Conservation (phyloP, 2,888 invertebrate species). For the Orchesellides sinensis region DNA sequence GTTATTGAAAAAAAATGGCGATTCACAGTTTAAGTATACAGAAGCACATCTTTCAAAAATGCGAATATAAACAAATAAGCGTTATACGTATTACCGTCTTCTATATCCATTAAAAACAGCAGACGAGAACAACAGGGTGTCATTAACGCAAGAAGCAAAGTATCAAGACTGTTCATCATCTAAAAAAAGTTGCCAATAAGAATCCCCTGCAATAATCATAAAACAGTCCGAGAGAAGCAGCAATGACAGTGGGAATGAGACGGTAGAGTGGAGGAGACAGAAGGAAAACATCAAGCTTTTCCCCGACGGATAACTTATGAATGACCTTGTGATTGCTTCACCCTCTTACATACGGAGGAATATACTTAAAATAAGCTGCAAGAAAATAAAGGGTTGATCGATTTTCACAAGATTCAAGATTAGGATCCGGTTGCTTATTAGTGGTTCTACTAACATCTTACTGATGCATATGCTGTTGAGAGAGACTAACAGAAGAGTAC, state of each 20-base stretch:
- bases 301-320: neutral
- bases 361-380: neutral
- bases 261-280: neutral
- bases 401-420: neutral
- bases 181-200: neutral
- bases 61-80: no score
- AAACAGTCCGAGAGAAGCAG: no score
- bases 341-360: neutral
- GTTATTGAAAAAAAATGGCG: neutral
- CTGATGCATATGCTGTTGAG: neutral
- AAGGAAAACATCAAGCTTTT: neutral
- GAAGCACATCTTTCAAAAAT: neutral
- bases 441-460: neutral
- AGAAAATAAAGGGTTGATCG: no score
- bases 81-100: no score
- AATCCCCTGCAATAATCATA: no score
- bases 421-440: constrained; percentile 14
- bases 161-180: neutral
- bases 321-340: constrained; percentile 8
- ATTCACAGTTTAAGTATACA: neutral
- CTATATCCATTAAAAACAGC: neutral
- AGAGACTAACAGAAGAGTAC: no score
- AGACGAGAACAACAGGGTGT: constrained; percentile 9
- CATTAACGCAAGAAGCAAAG: neutral
- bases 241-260: no score